Conservation (phyloP, 2,888 invertebrate genomes). For the Deroplatys truncata region DNA sequence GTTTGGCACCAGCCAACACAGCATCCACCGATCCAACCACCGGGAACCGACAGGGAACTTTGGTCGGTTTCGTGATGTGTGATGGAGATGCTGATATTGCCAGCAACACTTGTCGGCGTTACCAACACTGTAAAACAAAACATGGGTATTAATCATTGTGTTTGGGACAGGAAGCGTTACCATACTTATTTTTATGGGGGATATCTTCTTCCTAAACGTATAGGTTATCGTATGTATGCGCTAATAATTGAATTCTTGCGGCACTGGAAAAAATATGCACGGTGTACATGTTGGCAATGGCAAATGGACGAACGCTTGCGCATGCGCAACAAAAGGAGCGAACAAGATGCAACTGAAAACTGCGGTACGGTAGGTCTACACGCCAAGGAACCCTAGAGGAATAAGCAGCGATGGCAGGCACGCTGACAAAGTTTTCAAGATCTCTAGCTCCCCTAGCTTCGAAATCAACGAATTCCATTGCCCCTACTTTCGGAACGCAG, state of each 20-base stretch:
- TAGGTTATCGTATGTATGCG: neutral
- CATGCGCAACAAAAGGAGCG: neutral
- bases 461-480: conserved; percentile 32
- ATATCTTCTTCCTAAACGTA: neutral
- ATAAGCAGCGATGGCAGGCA: conserved; percentile 40
- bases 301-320: neutral
- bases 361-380: neutral
- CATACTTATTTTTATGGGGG: too few relatives aligned
- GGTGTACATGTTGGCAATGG: neutral
- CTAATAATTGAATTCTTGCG: neutral
- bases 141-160: neutral
- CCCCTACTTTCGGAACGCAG: conserved; percentile 25
- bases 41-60: neutral
- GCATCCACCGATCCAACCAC: neutral
- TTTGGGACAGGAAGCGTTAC: too few relatives aligned
- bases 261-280: neutral
- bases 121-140: neutral
- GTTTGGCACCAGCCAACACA: neutral
- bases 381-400: neutral
- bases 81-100: neutral
- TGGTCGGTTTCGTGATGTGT: neutral
- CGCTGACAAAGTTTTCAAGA: conserved; percentile 43
- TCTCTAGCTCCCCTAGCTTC: conserved; percentile 37
- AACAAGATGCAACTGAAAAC: neutral
- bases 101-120: neutral